Base-by-base conservation (phyloP, 1,140 invertebrate genomes). In the Cotesia glomerata region DNA sequence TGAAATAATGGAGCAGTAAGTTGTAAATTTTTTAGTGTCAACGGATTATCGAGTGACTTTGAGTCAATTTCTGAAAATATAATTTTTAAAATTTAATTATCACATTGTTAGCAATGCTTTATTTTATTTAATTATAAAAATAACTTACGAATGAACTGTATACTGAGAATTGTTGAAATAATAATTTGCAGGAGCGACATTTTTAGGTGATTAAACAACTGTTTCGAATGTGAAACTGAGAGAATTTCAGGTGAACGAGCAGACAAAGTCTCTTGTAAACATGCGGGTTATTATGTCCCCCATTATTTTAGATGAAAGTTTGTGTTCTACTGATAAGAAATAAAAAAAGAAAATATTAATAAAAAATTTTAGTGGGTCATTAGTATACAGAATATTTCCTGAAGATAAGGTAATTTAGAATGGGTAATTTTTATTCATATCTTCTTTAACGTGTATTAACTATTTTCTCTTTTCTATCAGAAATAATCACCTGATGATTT, bases 251-350 rank as follows among this genome's bases (percentile, higher is more conserved):
- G 32, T 2, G 49, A 26, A 13, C 45, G 35, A 26, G 45, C n/a
- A 62, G 45, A 35, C 49, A 51, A 63, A 61, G 59, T 71, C 45
- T 63, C 3, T 13, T 2, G n/a, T 7, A 14, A 32, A 51, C 35
- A 71, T 71, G 69, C 69, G 69, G 69, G 69, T 45, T 34, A n/a
- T 52, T 56, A 54, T n/a, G 51, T 54, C 69, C 69, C 69, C 32
- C 58, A 71, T 71, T 35, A 13, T 51, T 63, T 16, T 3, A 69
- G 61, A 71, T 71, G 69, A 71, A 71, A 71, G 69, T 71, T 16
- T 14, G 18, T 63, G 32, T 58, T 35, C 49, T 39, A 66, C 2
- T 52, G 49, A 66, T 51, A 62, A 59, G 69, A 63, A 11, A 45
- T 45, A 45, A 39, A 39, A 39, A 39, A 39, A 39, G 36, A 39